Evolutionary conservation across 2,888 invertebrate genomes (phyloP).

Genomic region (Congeria kusceri): DNA sequence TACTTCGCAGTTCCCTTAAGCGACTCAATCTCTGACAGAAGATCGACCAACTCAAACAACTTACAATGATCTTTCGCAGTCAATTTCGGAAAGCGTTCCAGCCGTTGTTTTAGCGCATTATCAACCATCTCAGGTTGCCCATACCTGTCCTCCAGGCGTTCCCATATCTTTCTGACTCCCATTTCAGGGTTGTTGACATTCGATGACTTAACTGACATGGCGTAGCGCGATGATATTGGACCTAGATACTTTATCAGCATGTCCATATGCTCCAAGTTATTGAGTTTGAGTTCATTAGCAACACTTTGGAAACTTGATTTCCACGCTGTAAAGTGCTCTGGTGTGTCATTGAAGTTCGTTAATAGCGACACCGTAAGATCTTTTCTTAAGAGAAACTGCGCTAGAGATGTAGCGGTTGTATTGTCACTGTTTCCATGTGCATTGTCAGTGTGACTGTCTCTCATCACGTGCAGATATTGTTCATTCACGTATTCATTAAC

Average conservation of each 20-base stretch:
- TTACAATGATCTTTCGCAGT: conserved; percentile 23
- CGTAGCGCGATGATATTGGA: conserved; percentile 43
- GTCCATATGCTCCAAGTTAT: conserved; percentile 16
- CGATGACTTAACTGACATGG: conserved; percentile 21
- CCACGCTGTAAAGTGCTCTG: background rate
- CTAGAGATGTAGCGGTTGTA: no score
- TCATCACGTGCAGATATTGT: no score
- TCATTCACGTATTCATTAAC: no score
- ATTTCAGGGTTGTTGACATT: conserved; percentile 7
- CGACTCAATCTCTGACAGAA: conserved; percentile 46
- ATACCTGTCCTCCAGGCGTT: conserved; percentile 42
- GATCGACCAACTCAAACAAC: conserved; percentile 34
- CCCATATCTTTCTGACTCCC: conserved; percentile 28
- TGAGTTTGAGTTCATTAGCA: conserved; percentile 1
- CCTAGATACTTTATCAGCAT: conserved; percentile 52
- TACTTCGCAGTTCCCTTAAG: conserved; percentile 21
- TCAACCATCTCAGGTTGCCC: conserved; percentile 42
- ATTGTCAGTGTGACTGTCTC: no score
- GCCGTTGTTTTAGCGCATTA: conserved; percentile 16
- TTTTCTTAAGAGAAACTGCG: no score
- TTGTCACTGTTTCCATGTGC: no score
- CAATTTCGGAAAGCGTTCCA: conserved; percentile 38
- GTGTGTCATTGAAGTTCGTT: background rate
- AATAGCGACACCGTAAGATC: background rate
- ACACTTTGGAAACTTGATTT: background rate